phyloP scores from a whole-genome alignment of 2,113 vertebrate species.

The Isurus oxyrinchus region DNA sequence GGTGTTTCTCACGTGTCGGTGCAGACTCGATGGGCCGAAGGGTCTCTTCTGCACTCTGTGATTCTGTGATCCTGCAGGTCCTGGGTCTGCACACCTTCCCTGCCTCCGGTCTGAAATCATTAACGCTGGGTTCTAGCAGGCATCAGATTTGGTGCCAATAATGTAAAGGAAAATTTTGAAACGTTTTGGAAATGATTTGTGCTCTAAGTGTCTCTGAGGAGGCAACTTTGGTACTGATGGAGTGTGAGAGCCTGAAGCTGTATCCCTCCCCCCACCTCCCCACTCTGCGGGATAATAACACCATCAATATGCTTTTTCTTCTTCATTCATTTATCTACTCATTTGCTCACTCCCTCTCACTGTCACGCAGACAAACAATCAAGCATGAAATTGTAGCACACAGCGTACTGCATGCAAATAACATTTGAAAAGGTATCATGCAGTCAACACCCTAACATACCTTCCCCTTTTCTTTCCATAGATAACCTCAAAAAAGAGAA shows the following conservation, averaged over 20 bases:
- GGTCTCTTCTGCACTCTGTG: no score
- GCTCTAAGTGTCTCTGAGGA: background rate
- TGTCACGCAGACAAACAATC: background rate
- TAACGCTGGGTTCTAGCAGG: background rate
- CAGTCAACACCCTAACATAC: background rate
- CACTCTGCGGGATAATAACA: background rate
- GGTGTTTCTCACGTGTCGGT: no score
- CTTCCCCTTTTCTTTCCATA: background rate
- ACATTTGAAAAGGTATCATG: background rate
- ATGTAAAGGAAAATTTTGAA: background rate
- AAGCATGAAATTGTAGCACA: background rate
- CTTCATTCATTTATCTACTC: background rate
- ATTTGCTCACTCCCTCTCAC: background rate
- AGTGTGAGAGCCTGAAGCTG: background rate
- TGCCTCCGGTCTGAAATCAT: background rate
- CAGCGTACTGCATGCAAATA: background rate
- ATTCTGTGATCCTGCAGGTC: background rate
- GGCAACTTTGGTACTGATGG: background rate
- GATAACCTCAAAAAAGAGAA: background rate
- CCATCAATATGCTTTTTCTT: background rate
- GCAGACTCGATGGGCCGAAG: no score
- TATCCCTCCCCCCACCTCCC: no score
- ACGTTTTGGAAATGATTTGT: background rate
- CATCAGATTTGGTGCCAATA: background rate
- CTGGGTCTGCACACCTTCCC: background rate